Evolutionary conservation across 2,797 vertebrate species (phyloP).

Genomic region (Phaenicophaeus curvirostris): DNA sequence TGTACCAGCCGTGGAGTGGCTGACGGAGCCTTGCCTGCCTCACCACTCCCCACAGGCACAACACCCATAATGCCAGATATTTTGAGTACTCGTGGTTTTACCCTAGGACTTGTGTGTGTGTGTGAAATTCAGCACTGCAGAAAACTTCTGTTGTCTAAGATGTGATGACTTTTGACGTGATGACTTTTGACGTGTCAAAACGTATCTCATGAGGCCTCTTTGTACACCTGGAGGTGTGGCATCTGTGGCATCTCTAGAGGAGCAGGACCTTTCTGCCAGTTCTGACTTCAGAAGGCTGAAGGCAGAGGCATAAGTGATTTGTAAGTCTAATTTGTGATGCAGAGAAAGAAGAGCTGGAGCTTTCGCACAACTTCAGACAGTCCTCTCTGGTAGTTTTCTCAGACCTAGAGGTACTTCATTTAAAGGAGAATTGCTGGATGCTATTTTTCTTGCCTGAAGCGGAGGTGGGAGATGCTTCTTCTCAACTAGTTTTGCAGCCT

Average conservation of each 20-base stretch:
- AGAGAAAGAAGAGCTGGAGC: background rate
- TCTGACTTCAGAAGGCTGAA: background rate
- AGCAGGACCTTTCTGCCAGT: background rate
- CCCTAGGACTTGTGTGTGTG: background rate
- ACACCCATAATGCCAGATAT: background rate
- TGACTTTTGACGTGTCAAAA: background rate
- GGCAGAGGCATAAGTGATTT: background rate
- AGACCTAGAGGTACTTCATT: background rate
- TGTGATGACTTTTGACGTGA: background rate
- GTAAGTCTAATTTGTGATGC: background rate
- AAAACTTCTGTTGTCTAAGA: background rate
- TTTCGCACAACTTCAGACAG: background rate
- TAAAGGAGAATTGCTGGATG: background rate
- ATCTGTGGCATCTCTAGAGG: background rate
- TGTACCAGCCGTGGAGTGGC: fast-evolving
- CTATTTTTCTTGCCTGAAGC: background rate
- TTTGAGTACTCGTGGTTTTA: background rate
- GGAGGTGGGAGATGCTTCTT: background rate
- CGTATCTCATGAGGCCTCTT: fast-evolving
- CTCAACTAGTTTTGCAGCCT: background rate
- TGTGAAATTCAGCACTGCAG: background rate
- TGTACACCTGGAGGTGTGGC: background rate
- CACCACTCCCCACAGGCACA: background rate
- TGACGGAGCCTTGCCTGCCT: background rate
- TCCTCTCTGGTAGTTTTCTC: background rate